Evolutionary conservation across 2,113 vertebrate species (phyloP).

Genomic region (Alectura lathami): DNA sequence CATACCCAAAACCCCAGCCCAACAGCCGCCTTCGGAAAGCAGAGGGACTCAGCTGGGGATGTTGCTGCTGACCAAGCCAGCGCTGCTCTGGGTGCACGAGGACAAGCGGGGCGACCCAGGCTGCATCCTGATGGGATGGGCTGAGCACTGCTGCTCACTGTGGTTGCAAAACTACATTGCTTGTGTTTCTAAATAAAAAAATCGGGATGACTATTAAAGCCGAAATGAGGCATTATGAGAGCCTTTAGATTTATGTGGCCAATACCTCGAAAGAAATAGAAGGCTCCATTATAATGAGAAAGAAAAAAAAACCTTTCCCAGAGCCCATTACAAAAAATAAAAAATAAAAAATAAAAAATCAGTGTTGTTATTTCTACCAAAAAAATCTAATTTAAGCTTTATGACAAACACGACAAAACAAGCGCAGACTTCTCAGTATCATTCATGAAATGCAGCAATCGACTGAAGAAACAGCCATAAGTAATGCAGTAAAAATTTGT

Average conservation of each 20-base stretch:
- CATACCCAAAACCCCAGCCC: neutral
- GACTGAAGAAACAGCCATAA: slow-evolving; percentile 11
- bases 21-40: neutral
- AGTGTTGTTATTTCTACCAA: neutral
- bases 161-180: neutral
- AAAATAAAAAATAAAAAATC: slow-evolving; percentile 23
- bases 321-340: slow-evolving; percentile 27
- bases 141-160: rapidly evolving
- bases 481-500: neutral
- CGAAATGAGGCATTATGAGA: slow-evolving; percentile 26
- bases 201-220: neutral
- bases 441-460: neutral
- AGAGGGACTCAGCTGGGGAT: rapidly evolving
- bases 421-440: neutral
- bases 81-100: rapidly evolving
- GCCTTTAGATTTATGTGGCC: neutral
- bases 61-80: rapidly evolving
- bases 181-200: neutral
- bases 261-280: slow-evolving; percentile 39
- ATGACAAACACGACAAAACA: slow-evolving; percentile 45
- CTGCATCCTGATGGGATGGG: neutral
- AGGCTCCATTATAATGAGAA: neutral
- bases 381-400: slow-evolving; percentile 56
- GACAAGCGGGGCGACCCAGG: neutral
- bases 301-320: slow-evolving; percentile 41